Conservation (phyloP, 1,140 invertebrate genomes). For the Bombus terrestris region DNA sequence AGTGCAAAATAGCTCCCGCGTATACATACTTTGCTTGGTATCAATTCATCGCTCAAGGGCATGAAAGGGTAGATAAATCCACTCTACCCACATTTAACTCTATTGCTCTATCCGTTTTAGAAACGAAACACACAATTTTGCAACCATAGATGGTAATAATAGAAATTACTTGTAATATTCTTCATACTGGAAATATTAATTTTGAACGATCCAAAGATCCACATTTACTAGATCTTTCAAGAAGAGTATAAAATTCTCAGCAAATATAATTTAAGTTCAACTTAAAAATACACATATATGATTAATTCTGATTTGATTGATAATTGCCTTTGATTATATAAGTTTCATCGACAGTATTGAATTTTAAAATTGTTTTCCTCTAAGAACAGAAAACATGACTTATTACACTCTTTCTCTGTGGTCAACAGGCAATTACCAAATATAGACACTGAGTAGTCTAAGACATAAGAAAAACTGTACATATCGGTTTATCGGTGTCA, state of each 20-base stretch:
- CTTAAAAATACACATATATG: no score
- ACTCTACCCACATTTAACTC: no score
- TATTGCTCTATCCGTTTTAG: no score
- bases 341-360: no score
- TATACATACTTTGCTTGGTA: not conserved
- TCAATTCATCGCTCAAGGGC: constrained; percentile 5
- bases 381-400: no score
- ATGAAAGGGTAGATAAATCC: no score
- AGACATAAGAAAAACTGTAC: constrained; percentile 30
- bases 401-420: no score
- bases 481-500: constrained; percentile 66
- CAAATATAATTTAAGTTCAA: no score
- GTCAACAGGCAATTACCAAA: not conserved
- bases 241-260: not conserved
- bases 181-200: not conserved
- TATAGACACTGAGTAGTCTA: not conserved
- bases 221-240: not conserved
- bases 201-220: not conserved
- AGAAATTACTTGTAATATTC: not conserved
- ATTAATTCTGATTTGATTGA: no score
- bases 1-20: not conserved
- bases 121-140: not conserved
- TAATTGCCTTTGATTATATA: no score
- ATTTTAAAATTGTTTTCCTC: no score
- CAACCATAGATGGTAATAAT: not conserved